Conservation (phyloP, 1,140 invertebrate genomes). For the Psix sp. region DNA sequence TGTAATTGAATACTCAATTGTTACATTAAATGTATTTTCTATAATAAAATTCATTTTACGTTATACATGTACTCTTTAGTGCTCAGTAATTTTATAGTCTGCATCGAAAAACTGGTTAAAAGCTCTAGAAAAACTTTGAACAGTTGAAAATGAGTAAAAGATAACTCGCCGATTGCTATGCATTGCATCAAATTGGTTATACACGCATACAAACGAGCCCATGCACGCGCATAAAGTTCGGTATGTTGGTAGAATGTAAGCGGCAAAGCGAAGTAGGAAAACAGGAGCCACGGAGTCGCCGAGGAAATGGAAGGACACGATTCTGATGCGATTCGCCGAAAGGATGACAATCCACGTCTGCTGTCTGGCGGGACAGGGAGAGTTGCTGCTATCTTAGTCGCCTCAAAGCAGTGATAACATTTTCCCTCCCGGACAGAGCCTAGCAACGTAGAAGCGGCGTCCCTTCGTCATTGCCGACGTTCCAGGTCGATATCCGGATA, state of each 20-base stretch:
- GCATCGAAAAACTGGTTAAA: too few relatives aligned
- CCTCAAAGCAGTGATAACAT: constrained; percentile 78
- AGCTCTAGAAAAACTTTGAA: too few relatives aligned
- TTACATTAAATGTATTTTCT: too few relatives aligned
- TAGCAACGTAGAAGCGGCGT: constrained; percentile 66
- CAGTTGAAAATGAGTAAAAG: constrained; percentile 20
- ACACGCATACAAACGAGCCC: constrained; percentile 37
- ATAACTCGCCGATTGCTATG: constrained; percentile 39
- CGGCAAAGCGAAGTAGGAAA: constrained; percentile 27
- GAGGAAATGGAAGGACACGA: constrained; percentile 42
- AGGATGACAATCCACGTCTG: constrained; percentile 42
- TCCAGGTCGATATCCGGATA: constrained; percentile 76
- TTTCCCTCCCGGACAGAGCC: constrained; percentile 77
- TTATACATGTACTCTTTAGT: too few relatives aligned
- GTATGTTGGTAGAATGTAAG: constrained; percentile 40
- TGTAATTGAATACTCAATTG: too few relatives aligned
- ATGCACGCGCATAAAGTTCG: constrained; percentile 23
- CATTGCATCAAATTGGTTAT: constrained; percentile 39
- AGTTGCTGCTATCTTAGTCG: constrained; percentile 76
- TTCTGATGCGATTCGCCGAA: constrained; percentile 49
- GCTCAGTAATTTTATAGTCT: too few relatives aligned
- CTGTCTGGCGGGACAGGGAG: constrained; percentile 44
- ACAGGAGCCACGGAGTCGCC: constrained; percentile 41
- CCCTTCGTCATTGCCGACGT: constrained; percentile 65
- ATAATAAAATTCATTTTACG: too few relatives aligned